Base-by-base conservation (phyloP, 1,140 invertebrate genomes). In the Leptonema lineaticorne region DNA sequence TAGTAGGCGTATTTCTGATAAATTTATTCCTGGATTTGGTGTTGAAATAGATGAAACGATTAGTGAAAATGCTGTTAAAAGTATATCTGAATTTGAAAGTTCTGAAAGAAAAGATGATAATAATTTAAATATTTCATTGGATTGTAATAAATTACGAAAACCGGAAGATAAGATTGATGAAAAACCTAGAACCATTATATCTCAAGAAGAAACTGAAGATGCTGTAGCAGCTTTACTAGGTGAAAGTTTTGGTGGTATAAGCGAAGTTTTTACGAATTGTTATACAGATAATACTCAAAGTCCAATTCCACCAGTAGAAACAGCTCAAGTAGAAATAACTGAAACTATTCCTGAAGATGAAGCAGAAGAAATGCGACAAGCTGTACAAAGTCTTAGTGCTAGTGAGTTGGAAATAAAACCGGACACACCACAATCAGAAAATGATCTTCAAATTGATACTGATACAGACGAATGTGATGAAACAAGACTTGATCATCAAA, bases 131-230 rank as follows among this genome's bases (percentile, higher is more conserved):
- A 69, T 30, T 57, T 63, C 57, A 27, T 29, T 70, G 37, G 77
- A 81, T 57, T 64, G 27, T 69, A 69, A 67, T 73, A 37, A 33
- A 6, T 66, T 30, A 48, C 68, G 74, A 58, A 84, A 84, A 75
- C n/a, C 74, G 0, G 76, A 82, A 45, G 85, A 85, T 33, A 86
- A 87, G 74, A 74, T 81, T 0, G 89, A 90, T 69, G 90, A 93
- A 69, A 93, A 93, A 74, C 89, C 90, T 0, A 83, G 92, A 45
- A 89, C 92, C 0, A 85, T 92, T 0, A 95, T 95, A 72, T 95
- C 92, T 0, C 92, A 95, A 79, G 93, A 95, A 81, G 93, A 96
- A 81, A 96, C 93, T 0, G 92, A 93, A 75, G 93, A 94, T 79
- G 93, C 93, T 0, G 93, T 96, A 0, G 93, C 93, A 1, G 93